phyloP scores from a whole-genome alignment of 2,797 vertebrate genomes.

The Enteromius unitaeniatus region DNA sequence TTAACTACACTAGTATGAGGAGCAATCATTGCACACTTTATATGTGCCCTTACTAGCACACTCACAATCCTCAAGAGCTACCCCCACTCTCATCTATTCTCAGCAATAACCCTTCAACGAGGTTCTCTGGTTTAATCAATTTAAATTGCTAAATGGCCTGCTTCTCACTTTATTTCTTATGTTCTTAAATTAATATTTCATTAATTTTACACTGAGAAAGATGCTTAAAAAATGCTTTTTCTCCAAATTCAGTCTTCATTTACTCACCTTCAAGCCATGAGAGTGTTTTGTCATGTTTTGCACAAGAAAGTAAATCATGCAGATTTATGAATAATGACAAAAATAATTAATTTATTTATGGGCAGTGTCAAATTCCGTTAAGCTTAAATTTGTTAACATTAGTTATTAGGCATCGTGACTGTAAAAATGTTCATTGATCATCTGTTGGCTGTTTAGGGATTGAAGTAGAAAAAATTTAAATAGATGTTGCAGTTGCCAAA shows the following conservation, averaged over 20 bases:
- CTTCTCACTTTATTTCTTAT: not conserved
- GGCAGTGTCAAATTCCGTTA: too few relatives aligned
- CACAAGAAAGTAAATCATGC: not conserved
- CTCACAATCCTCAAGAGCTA: constrained; percentile 1
- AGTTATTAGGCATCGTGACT: not conserved
- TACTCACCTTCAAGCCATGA: not conserved
- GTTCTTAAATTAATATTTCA: too few relatives aligned
- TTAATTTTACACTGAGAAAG: not conserved
- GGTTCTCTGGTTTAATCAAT: not conserved
- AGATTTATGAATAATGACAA: not conserved
- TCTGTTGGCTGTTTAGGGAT: not conserved
- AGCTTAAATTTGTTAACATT: not conserved
- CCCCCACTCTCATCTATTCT: not conserved
- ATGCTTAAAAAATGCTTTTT: not conserved
- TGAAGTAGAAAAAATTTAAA: not conserved
- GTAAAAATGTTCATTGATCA: not conserved
- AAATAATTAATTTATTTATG: not conserved
- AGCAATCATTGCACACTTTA: constrained; percentile 8
- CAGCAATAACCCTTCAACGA: not conserved
- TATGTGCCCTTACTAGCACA: not conserved
- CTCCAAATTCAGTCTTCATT: not conserved
- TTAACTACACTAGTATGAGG: constrained; percentile 7
- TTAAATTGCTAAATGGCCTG: not conserved
- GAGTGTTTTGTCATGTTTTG: not conserved
- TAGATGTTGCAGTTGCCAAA: not conserved